Evolutionary conservation across 2,113 vertebrate genomes (phyloP).

Genomic region (Embiotoca jacksoni): DNA sequence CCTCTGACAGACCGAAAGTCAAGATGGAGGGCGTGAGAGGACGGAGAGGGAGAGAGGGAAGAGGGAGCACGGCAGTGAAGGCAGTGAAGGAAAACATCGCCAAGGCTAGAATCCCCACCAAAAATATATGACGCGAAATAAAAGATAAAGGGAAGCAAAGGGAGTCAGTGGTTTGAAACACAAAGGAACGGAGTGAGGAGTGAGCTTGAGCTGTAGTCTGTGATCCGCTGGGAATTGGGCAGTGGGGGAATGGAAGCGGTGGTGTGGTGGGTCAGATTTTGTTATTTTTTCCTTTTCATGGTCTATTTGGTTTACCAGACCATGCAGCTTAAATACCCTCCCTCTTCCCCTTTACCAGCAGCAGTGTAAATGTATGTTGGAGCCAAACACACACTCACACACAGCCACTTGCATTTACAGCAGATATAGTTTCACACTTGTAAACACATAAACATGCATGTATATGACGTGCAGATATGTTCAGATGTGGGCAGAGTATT

Average conservation of each 20-base stretch:
- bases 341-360: constrained; percentile 29
- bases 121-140: constrained; percentile 57
- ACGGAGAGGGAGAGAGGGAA: constrained; percentile 24
- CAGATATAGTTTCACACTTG: neutral
- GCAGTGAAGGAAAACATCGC: constrained; percentile 56
- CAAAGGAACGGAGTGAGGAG: constrained; percentile 61
- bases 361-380: constrained; percentile 39
- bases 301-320: constrained; percentile 77
- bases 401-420: neutral
- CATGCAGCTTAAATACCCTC: constrained; percentile 67
- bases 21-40: constrained; percentile 40
- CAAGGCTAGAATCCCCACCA: constrained; percentile 16
- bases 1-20: constrained; percentile 56
- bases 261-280: constrained; percentile 51
- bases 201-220: constrained; percentile 49
- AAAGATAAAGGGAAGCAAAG: constrained; percentile 57
- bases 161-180: constrained; percentile 66
- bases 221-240: constrained; percentile 59
- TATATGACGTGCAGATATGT: neutral
- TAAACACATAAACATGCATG: constrained; percentile 12
- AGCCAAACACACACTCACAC: constrained; percentile 17
- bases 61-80: constrained; percentile 1
- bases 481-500: constrained; percentile 30
- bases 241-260: constrained; percentile 17
- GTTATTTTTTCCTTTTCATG: constrained; percentile 77